Percentiles rank a stretch among this genome's conserved stretches.
These are phyloP conservation scores for Monodelphis domestica DNA, from an alignment of 2,797 vertebrate genomes.

Conservation along the genomic window DNA sequence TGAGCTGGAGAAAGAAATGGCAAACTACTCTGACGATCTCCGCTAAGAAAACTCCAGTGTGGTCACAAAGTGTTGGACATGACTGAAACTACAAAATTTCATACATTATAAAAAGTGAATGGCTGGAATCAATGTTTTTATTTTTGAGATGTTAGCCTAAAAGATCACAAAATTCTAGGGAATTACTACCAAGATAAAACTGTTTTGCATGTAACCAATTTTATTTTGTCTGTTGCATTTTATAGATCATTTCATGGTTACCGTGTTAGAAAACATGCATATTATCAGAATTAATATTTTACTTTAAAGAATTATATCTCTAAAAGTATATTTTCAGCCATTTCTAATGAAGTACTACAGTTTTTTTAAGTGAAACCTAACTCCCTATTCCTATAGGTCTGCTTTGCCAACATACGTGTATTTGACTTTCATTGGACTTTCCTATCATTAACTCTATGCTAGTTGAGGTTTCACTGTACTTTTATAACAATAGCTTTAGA, in stretches of 20 bases:
- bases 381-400: background rate
- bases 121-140: background rate
- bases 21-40: background rate
- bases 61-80: background rate
- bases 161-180: background rate
- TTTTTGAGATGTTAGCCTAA: background rate
- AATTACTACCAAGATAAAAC: background rate
- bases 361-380: background rate
- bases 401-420: background rate
- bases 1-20: background rate
- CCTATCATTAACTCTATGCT: background rate
- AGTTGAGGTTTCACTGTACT: constrained; percentile 1
- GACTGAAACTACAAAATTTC: background rate
- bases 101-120: background rate
- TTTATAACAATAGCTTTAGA: constrained; percentile 36
- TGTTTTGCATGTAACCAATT: background rate
- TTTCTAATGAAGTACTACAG: background rate
- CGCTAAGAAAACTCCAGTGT: background rate
- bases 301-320: background rate
- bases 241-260: background rate
- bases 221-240: background rate
- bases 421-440: background rate
- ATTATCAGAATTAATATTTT: background rate
- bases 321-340: background rate
- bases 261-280: background rate